Conservation (phyloP, 2,113 vertebrate species). For the Paratilapia polleni region DNA sequence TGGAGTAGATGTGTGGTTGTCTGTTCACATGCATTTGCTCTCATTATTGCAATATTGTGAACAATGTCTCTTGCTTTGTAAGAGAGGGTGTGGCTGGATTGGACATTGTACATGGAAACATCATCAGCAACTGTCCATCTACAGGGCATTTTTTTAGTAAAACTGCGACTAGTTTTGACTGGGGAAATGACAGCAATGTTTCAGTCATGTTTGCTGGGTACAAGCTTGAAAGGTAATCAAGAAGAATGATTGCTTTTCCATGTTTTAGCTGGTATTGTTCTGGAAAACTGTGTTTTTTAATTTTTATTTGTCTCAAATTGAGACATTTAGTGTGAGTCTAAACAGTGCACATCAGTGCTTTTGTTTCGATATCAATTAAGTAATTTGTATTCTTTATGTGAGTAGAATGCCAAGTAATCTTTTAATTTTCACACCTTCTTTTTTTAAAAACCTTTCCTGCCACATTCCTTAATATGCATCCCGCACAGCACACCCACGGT, state of each 20-base stretch:
- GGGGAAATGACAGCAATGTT: not conserved
- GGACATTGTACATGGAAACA: not conserved
- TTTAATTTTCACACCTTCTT: not conserved
- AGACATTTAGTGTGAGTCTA: slow-evolving; percentile 28
- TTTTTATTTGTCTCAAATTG: not conserved
- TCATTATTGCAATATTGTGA: not conserved
- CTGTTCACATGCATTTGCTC: not conserved
- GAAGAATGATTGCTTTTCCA: slow-evolving; percentile 35
- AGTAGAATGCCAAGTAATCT: not conserved
- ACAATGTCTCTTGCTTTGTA: not conserved
- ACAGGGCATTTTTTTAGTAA: not conserved
- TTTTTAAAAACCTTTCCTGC: not conserved
- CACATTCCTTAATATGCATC: slow-evolving; percentile 13
- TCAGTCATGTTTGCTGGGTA: not conserved
- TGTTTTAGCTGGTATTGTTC: slow-evolving; percentile 19
- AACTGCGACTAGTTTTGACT: not conserved
- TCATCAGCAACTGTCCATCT: not conserved
- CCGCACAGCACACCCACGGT: slow-evolving; percentile 2
- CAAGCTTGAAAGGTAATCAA: slow-evolving; percentile 31
- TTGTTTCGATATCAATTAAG: not conserved
- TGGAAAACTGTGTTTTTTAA: not conserved
- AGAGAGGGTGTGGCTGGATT: not conserved
- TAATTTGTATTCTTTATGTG: not conserved
- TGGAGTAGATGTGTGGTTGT: not conserved
- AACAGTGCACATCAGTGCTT: not conserved